A percentile compares a stretch with the other conserved stretches of the same genome.
These are phyloP conservation scores for Atopsyche davidsoni DNA, from an alignment of 1,140 invertebrate species.

Conservation along the genomic window DNA sequence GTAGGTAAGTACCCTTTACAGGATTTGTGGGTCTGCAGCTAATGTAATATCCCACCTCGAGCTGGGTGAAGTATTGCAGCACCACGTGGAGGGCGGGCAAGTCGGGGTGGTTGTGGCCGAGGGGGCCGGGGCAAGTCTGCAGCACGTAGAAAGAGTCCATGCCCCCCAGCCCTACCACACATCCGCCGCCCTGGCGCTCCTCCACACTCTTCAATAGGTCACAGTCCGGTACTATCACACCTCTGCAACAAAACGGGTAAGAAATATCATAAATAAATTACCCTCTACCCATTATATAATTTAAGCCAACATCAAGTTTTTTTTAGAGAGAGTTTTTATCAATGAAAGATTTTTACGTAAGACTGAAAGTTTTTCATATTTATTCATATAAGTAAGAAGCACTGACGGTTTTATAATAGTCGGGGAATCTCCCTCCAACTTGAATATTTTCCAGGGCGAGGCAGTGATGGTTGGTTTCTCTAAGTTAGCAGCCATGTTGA, in stretches of 20 bases:
- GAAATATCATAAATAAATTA: not conserved
- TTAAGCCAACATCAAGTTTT: too few relatives aligned
- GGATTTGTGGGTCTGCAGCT: too few relatives aligned
- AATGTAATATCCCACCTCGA: conserved; percentile 55
- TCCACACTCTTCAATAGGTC: not conserved
- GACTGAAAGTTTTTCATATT: too few relatives aligned
- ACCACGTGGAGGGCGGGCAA: conserved; percentile 69
- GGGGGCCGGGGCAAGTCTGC: conserved; percentile 60
- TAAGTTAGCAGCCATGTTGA: conserved; percentile 70
- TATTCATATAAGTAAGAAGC: too few relatives aligned
- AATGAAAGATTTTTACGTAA: too few relatives aligned
- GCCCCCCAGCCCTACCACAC: conserved; percentile 74
- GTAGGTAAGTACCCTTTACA: too few relatives aligned
- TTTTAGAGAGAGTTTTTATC: too few relatives aligned
- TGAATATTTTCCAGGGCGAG: conserved; percentile 52
- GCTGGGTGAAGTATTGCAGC: conserved; percentile 80
- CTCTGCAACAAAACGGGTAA: conserved; percentile 5
- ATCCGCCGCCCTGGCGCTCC: conserved; percentile 37
- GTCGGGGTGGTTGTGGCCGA: conserved; percentile 58
- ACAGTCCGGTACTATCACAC: not conserved
- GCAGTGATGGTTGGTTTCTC: conserved; percentile 47
- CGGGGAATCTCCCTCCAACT: too few relatives aligned
- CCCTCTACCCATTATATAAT: too few relatives aligned
- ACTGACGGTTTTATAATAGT: too few relatives aligned
- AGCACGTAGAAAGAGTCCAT: conserved; percentile 73